Evolutionary conservation across 2,797 vertebrate genomes (phyloP), one percentile per base, ranked within the genome.

Genomic region (Babyrousa celebensis): DNA sequence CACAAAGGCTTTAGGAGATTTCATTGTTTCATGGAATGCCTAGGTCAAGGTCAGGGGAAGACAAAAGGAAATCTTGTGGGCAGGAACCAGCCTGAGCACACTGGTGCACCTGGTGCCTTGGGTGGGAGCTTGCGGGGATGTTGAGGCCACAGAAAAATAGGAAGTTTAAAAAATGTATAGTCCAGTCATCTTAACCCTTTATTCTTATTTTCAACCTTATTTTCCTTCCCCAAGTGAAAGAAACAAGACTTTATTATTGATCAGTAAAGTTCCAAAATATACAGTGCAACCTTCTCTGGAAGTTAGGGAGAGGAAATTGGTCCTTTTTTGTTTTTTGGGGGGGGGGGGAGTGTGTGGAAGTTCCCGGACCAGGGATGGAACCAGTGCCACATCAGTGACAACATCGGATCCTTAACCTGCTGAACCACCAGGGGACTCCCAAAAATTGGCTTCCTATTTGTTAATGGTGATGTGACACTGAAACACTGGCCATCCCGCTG

Each of bases 61-160:
- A 2, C 0, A 6, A 43, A 62, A 56, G 7, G 74, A 17, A 20
- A 43, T 21, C 15, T 18, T n/a, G 48, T 1, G 21, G 67, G 36
- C n/a, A 58, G 32, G 32, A 23, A 54, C 36, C 65, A 32, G 25
- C 36, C 36, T 43, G 63, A n/a, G 9, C 14, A n/a, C 18, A 3
- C 9, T 7, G 32, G 5, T 16, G 1, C 14, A 68, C 20, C 3
- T 0, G 14, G 21, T 56, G 10, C 12, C 27, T 27, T 43, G 3
- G 32, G 25, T 11, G 12, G 43, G 12, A 5, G 18, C 2, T 56
- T 54, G 48, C 14, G 3, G 54, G 54, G 54, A 15, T 58, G n/a
- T 36, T 32, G 54, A 36, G 12, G 20, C 20, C 23, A 18, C 52
- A 23, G 20, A 14, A 6, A 77, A 14, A 32, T n/a, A 52, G 25